A percentile compares a stretch with the other conserved stretches of the same genome.
Evolutionary conservation across 2,797 vertebrate species (phyloP).

Genomic region (Pipistrellus kuhlii): DNA sequence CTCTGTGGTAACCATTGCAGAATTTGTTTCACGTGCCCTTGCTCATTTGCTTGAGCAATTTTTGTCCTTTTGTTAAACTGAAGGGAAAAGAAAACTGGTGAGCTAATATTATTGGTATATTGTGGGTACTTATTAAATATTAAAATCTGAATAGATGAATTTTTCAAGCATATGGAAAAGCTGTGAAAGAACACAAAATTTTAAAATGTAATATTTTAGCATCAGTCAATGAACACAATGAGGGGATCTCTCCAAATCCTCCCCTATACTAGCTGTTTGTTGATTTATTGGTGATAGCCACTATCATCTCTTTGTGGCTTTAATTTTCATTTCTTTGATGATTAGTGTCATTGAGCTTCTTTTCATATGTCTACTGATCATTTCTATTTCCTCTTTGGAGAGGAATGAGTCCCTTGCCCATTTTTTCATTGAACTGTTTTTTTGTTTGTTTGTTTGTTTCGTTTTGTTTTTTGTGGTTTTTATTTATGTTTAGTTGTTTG

Average conservation of each 20-base stretch:
- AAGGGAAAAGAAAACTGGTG: not conserved
- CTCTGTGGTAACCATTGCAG: not conserved
- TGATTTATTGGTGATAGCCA: too few relatives aligned
- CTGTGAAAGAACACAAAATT: not conserved
- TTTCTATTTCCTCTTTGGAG: too few relatives aligned
- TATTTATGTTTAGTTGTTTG: too few relatives aligned
- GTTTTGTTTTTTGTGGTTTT: too few relatives aligned
- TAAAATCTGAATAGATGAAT: not conserved
- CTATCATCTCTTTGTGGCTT: too few relatives aligned
- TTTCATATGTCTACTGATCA: too few relatives aligned
- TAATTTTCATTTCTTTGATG: too few relatives aligned
- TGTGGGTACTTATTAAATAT: not conserved
- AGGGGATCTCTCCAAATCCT: not conserved
- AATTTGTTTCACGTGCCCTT: not conserved
- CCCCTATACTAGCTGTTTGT: too few relatives aligned
- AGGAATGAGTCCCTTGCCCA: too few relatives aligned
- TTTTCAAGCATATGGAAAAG: not conserved
- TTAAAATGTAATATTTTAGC: conserved; percentile 39
- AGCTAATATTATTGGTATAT: not conserved
- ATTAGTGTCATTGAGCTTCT: too few relatives aligned
- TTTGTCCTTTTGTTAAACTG: conserved; percentile 18
- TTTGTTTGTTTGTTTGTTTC: too few relatives aligned
- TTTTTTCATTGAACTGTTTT: too few relatives aligned
- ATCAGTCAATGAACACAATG: not conserved
- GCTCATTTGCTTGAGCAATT: not conserved